A percentile compares a stretch with the other conserved stretches of the same genome.
Evolutionary conservation across 2,797 vertebrate genomes (phyloP).

Genomic region (Cyclura pinguis): DNA sequence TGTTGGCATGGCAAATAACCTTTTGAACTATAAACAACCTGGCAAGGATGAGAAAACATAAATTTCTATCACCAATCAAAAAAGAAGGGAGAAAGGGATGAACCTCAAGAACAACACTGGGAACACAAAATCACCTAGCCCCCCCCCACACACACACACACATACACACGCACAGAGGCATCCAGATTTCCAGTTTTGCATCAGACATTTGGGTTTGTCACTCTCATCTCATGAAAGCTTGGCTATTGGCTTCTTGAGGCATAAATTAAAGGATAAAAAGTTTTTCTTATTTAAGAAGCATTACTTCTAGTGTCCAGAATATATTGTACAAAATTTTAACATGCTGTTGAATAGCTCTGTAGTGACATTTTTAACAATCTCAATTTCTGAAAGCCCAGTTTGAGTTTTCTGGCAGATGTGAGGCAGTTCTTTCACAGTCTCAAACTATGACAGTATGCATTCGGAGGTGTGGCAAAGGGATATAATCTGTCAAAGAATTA

Average conservation of each 20-base stretch:
- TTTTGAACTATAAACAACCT: conserved; percentile 2
- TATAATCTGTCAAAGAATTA: neutral
- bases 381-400: conserved; percentile 40
- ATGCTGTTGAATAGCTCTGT: conserved; percentile 23
- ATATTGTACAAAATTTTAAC: neutral
- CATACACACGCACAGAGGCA: neutral
- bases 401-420: conserved; percentile 9
- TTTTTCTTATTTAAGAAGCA: neutral
- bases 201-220: conserved; percentile 13
- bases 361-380: neutral
- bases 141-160: neutral
- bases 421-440: neutral
- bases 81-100: neutral
- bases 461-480: neutral
- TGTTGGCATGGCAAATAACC: neutral
- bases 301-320: neutral
- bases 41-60: neutral
- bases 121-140: neutral
- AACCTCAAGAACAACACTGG: neutral
- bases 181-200: neutral
- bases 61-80: neutral
- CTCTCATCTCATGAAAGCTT: conserved; percentile 1
- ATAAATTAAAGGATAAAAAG: neutral
- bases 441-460: neutral
- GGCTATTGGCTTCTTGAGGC: rapidly evolving